These are phyloP conservation scores for Lathronympha strigana DNA, from an alignment of 2,888 invertebrate species.

Conservation along the genomic window DNA sequence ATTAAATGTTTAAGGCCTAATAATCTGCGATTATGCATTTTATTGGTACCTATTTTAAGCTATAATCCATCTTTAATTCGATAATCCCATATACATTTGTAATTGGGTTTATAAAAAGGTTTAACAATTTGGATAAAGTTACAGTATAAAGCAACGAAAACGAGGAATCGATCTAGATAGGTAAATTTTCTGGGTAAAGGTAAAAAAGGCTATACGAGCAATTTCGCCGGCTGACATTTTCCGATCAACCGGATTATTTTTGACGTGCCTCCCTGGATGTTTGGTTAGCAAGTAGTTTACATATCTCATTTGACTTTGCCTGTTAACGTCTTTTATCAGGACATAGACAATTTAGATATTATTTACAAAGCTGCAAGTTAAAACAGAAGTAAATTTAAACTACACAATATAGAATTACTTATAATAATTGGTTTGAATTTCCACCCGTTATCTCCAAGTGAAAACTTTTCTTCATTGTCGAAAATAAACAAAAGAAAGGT, in stretches of 20 bases:
- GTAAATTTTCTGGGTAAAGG: neutral
- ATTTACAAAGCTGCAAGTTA: neutral
- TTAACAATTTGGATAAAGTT: neutral
- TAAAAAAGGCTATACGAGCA: neutral
- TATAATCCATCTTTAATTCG: too few relatives aligned
- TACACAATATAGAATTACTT: conserved; percentile 18
- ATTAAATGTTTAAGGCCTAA: too few relatives aligned
- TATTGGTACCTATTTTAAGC: too few relatives aligned
- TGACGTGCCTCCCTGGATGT: neutral
- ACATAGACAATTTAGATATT: neutral
- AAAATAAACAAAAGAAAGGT: conserved; percentile 41
- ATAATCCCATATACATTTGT: too few relatives aligned
- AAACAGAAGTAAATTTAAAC: conserved; percentile 29
- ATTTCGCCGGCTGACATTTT: neutral
- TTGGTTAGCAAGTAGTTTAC: neutral
- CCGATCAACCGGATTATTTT: neutral
- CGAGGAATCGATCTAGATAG: neutral
- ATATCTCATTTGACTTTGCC: neutral
- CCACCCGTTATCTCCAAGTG: conserved; percentile 29
- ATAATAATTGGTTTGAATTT: conserved; percentile 16
- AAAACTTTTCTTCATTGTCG: conserved; percentile 32
- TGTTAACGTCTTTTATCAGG: too few relatives aligned
- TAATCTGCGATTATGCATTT: too few relatives aligned
- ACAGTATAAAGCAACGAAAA: neutral
- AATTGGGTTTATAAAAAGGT: neutral